These are phyloP conservation scores for Phalloptychus januarius DNA, from an alignment of 2,797 vertebrate genomes.

Conservation along the genomic window DNA sequence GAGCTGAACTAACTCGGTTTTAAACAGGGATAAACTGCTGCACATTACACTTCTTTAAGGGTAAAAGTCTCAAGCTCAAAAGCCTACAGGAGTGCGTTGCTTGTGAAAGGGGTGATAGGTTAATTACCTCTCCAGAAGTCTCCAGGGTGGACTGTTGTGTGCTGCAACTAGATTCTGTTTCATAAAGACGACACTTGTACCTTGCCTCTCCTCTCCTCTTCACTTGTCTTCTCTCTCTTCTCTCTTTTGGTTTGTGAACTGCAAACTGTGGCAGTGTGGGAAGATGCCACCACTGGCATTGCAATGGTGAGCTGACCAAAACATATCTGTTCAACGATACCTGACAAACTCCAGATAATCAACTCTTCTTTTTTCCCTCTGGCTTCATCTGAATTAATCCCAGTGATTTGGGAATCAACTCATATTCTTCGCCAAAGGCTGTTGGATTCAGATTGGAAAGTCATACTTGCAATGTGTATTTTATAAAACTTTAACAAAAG, in stretches of 20 bases:
- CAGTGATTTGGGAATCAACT: constrained; percentile 43
- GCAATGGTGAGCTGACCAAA: constrained; percentile 65
- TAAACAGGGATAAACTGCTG: constrained; percentile 53
- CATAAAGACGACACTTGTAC: constrained; percentile 21
- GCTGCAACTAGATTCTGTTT: constrained; percentile 47
- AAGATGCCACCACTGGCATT: constrained; percentile 63
- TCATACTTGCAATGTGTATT: constrained; percentile 35
- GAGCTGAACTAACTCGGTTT: constrained; percentile 52
- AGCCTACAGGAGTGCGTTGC: constrained; percentile 29
- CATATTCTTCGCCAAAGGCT: constrained; percentile 42
- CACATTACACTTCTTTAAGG: constrained; percentile 60
- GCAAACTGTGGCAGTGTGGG: constrained; percentile 41
- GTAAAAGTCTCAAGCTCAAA: constrained; percentile 46
- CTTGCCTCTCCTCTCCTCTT: constrained; percentile 16
- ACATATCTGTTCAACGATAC: constrained; percentile 78
- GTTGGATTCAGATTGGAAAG: constrained; percentile 55
- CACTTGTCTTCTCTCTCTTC: constrained; percentile 11
- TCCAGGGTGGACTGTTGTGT: constrained; percentile 52
- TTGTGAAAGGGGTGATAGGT: constrained; percentile 53
- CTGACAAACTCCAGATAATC: constrained; percentile 72
- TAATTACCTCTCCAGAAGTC: constrained; percentile 67
- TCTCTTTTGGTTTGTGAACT: constrained; percentile 35
- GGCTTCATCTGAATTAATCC: constrained; percentile 70
- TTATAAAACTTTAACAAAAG: background rate
- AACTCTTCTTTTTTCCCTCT: constrained; percentile 62